Conservation (phyloP, 2,888 invertebrate genomes). For the Quadroppia sp. region DNA sequence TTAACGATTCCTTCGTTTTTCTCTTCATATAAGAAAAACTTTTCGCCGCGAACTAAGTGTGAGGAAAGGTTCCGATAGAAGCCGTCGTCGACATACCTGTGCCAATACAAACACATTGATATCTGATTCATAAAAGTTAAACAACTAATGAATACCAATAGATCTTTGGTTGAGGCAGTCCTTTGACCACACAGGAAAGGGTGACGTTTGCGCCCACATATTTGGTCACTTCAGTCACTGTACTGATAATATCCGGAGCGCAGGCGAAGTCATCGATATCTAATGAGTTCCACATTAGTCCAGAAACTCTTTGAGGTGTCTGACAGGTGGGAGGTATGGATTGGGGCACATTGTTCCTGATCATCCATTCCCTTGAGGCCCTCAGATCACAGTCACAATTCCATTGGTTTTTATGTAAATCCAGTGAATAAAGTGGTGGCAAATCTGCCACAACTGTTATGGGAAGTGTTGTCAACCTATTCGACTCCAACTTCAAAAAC, state of each 20-base stretch:
- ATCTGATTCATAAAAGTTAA: no score
- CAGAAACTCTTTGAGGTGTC: slow-evolving; percentile 57
- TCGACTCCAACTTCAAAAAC: slow-evolving; percentile 73
- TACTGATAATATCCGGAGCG: slow-evolving; percentile 46
- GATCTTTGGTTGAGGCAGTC: slow-evolving; percentile 72
- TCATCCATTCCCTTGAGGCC: slow-evolving; percentile 75
- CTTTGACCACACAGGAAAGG: slow-evolving; percentile 72
- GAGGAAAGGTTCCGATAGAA: slow-evolving; percentile 37
- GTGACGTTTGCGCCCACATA: slow-evolving; percentile 79
- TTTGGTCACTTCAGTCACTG: slow-evolving; percentile 64
- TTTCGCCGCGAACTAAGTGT: slow-evolving; percentile 33
- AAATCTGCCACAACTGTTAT: slow-evolving; percentile 66
- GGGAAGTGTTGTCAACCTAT: slow-evolving; percentile 71
- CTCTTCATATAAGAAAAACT: slow-evolving; percentile 39
- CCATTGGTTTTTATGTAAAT: slow-evolving; percentile 83
- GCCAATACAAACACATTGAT: not conserved
- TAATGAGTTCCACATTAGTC: slow-evolving; percentile 45
- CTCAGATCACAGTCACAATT: slow-evolving; percentile 78
- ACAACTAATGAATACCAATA: slow-evolving; percentile 84
- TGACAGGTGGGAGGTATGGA: slow-evolving; percentile 72
- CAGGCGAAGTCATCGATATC: slow-evolving; percentile 48
- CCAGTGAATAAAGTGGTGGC: slow-evolving; percentile 69
- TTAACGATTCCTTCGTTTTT: slow-evolving; percentile 40
- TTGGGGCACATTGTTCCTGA: slow-evolving; percentile 68
- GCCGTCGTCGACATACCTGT: slow-evolving; percentile 39